phyloP scores from a whole-genome alignment of 2,113 vertebrate species.

The Chaenocephalus aceratus region DNA sequence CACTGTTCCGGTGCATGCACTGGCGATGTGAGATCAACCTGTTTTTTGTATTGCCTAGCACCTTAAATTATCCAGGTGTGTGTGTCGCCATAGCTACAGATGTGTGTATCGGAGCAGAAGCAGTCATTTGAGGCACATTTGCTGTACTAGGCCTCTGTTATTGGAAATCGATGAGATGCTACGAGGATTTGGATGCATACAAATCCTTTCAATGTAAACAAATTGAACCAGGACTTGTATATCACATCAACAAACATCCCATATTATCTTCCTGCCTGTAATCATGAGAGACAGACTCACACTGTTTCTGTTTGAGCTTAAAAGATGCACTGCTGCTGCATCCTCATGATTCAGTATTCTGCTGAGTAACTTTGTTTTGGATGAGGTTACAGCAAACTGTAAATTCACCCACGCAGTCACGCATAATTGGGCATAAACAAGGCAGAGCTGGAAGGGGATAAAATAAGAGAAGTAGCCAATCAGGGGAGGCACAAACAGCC shows the following conservation, averaged over 20 bases:
- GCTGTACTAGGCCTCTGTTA: conserved; percentile 21
- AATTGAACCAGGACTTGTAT: neutral
- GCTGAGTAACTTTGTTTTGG: conserved; percentile 63
- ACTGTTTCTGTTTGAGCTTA: conserved; percentile 18
- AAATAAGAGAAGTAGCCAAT: conserved; percentile 52
- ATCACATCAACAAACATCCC: conserved; percentile 21
- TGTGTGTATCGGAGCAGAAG: conserved; percentile 40
- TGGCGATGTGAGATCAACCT: neutral
- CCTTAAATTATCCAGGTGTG: conserved; percentile 56
- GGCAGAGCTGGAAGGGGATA: conserved; percentile 32
- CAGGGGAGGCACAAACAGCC: conserved; percentile 35
- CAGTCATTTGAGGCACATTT: conserved; percentile 26
- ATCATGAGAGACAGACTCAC: neutral
- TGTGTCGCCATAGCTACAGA: conserved; percentile 62
- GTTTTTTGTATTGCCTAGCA: conserved; percentile 33
- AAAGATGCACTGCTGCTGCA: conserved; percentile 20
- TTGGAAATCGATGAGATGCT: conserved; percentile 28
- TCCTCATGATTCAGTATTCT: conserved; percentile 47
- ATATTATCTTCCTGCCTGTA: conserved; percentile 16
- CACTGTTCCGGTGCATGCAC: neutral
- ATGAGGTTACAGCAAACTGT: conserved; percentile 51
- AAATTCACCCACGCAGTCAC: conserved; percentile 54
- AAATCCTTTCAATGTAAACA: neutral
- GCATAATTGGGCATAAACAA: conserved; percentile 62
- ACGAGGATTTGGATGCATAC: conserved; percentile 2